Conservation (phyloP, 1,140 invertebrate species). For the Orchestia grillus region DNA sequence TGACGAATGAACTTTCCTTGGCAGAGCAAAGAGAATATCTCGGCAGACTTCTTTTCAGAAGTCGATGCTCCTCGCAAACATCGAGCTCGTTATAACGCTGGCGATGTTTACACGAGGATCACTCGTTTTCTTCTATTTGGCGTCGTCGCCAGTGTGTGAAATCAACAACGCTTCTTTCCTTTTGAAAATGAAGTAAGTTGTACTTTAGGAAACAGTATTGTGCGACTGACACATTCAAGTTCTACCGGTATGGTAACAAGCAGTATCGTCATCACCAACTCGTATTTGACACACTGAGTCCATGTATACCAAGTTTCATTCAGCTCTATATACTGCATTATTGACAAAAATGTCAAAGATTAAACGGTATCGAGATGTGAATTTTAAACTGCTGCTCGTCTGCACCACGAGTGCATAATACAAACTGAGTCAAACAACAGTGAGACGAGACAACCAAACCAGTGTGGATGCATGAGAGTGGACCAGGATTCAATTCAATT, state of each 20-base stretch:
- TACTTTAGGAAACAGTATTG: not conserved
- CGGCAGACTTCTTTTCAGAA: not conserved
- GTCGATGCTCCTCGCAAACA: not conserved
- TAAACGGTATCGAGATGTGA: too few species aligned
- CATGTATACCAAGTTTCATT: too few species aligned
- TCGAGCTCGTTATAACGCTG: not conserved
- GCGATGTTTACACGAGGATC: not conserved
- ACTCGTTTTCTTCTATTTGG: not conserved
- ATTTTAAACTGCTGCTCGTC: too few species aligned
- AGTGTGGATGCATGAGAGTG: too few species aligned
- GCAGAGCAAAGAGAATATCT: not conserved
- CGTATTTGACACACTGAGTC: not conserved
- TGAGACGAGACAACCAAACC: too few species aligned
- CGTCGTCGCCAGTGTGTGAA: not conserved
- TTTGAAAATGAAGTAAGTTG: not conserved
- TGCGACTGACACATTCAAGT: not conserved
- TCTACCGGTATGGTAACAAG: too few species aligned
- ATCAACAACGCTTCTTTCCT: constrained; percentile 15
- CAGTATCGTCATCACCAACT: not conserved
- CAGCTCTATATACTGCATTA: too few species aligned
- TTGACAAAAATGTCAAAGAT: too few species aligned
- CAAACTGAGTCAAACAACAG: too few species aligned
- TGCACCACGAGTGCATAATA: too few species aligned
- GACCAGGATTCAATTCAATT: too few species aligned
- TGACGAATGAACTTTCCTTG: not conserved